Evolutionary conservation across 2,797 vertebrate genomes (phyloP).

Genomic region (Triplophysa yarkandensis): DNA sequence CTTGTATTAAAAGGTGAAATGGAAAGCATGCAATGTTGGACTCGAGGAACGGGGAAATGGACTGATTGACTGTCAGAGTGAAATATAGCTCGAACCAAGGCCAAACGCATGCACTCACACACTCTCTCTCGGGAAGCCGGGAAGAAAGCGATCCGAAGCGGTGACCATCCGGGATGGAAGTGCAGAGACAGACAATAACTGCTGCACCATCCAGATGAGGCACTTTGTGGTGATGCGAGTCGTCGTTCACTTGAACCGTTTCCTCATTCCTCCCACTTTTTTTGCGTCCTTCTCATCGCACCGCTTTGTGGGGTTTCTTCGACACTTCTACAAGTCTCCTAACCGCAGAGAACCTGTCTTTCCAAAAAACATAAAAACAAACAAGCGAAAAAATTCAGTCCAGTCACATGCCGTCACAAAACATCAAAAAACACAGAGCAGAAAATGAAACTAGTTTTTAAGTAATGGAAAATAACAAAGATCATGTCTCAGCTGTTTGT

Average conservation of each 20-base stretch:
- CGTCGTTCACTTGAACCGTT: constrained; percentile 69
- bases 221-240: constrained; percentile 70
- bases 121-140: constrained; percentile 52
- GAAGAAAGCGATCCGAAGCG: constrained; percentile 20
- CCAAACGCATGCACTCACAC: constrained; percentile 61
- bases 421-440: neutral
- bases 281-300: constrained; percentile 59
- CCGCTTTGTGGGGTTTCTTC: constrained; percentile 61
- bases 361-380: constrained; percentile 48
- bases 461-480: neutral
- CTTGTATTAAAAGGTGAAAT: constrained; percentile 63
- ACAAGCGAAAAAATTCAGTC: constrained; percentile 2
- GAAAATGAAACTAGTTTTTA: neutral
- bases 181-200: constrained; percentile 40
- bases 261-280: constrained; percentile 68
- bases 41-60: constrained; percentile 63
- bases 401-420: constrained; percentile 4
- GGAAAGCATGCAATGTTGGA: constrained; percentile 45
- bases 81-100: constrained; percentile 74
- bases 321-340: constrained; percentile 57
- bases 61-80: constrained; percentile 68
- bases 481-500: constrained; percentile 35
- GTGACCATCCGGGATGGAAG: constrained; percentile 37
- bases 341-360: constrained; percentile 58
- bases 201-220: constrained; percentile 65